These are phyloP conservation scores for Epinotia ramella DNA, from an alignment of 2,888 invertebrate species.

Conservation along the genomic window DNA sequence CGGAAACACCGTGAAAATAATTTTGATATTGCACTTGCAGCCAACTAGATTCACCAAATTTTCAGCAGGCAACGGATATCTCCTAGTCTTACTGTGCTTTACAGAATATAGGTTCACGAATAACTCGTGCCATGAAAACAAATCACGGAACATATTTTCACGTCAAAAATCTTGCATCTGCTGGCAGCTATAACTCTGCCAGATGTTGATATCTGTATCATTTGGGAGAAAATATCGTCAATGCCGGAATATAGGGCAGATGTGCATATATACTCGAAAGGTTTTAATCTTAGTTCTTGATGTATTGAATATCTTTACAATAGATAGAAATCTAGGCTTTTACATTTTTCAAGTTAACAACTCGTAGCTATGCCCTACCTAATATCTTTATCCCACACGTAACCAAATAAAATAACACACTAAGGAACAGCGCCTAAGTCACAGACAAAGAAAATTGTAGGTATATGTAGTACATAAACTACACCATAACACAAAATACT, in stretches of 20 bases:
- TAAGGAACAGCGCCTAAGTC: no score
- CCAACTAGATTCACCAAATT: no score
- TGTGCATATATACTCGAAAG: not conserved
- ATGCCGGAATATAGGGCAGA: not conserved
- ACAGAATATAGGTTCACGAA: not conserved
- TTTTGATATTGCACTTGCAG: no score
- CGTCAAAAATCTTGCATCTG: not conserved
- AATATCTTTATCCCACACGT: not conserved
- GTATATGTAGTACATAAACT: no score
- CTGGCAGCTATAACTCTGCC: not conserved
- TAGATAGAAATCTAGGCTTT: no score
- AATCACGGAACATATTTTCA: not conserved
- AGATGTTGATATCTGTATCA: not conserved
- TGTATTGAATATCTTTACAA: no score
- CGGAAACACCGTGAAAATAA: no score
- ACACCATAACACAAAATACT: no score
- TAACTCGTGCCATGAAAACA: not conserved
- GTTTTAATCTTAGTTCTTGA: not conserved
- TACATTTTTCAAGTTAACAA: no score
- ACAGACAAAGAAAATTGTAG: not conserved
- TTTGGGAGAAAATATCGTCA: slow-evolving; percentile 8
- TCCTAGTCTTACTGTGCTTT: not conserved
- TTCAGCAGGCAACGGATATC: no score
- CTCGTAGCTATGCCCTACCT: not conserved
- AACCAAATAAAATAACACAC: not conserved